These are phyloP conservation scores for Amiota mariae DNA, from an alignment of 2,888 invertebrate species.

Conservation along the genomic window DNA sequence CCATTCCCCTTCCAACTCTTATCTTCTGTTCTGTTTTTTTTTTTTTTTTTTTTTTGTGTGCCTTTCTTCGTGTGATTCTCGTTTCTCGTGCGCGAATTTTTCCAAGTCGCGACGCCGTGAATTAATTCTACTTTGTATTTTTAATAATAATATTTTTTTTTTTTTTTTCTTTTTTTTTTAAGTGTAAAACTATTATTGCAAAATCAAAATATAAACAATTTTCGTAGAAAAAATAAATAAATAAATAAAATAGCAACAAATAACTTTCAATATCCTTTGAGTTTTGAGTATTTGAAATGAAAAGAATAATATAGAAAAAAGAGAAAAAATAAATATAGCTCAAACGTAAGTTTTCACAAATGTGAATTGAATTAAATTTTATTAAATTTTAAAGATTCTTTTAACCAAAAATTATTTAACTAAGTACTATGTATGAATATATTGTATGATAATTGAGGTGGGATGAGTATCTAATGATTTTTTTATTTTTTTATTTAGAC, in stretches of 20 bases:
- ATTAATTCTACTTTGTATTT: no score
- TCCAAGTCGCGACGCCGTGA: not conserved
- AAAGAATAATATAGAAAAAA: not conserved
- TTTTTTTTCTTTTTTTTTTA: not conserved
- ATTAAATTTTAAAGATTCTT: no score
- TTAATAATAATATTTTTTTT: no score
- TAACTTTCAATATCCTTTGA: not conserved
- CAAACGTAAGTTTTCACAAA: constrained; percentile 2
- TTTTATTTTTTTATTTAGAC: no score
- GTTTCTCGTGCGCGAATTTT: not conserved
- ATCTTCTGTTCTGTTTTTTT: not conserved
- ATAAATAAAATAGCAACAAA: not conserved
- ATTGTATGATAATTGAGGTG: no score
- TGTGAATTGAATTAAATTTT: no score
- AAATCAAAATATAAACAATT: no score
- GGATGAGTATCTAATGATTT: no score
- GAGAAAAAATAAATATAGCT: constrained; percentile 7
- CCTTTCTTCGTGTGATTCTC: not conserved
- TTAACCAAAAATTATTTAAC: no score
- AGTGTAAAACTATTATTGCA: no score
- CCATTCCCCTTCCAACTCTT: no score
- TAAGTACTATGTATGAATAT: no score
- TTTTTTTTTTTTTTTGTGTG: not conserved
- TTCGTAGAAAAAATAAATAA: not conserved
- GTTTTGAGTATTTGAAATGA: not conserved